phyloP scores from a whole-genome alignment of 2,888 invertebrate species.

The Ectemnius continuus region DNA sequence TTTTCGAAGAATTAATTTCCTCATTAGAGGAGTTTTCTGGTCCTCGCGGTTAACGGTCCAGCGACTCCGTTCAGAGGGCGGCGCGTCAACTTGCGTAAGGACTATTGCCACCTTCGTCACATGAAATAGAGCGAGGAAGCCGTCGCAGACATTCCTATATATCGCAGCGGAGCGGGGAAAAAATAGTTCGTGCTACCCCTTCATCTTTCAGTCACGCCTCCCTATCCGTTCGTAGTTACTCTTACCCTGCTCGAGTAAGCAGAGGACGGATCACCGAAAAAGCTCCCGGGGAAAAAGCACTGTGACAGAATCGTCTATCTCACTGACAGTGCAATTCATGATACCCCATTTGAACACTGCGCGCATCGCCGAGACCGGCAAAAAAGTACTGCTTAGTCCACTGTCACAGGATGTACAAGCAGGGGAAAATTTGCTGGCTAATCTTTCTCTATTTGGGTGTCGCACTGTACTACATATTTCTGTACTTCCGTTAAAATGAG shows the following conservation, averaged over 20 bases:
- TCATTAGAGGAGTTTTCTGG: constrained; percentile 39
- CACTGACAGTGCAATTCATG: background rate
- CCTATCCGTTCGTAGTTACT: constrained; percentile 4
- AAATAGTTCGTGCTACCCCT: background rate
- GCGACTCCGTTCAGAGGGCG: background rate
- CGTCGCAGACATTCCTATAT: background rate
- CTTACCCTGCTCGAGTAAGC: background rate
- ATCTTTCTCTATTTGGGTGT: no score
- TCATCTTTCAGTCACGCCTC: background rate
- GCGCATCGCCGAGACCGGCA: no score
- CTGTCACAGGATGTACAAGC: no score
- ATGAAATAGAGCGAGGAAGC: background rate
- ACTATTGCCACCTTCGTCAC: background rate
- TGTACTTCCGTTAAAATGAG: no score
- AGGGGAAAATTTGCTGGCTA: no score
- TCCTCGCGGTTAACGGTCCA: background rate
- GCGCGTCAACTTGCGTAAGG: background rate
- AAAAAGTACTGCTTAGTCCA: no score
- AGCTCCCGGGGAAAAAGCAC: background rate
- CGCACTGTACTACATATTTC: no score
- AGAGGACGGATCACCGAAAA: background rate
- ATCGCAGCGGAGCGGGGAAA: background rate
- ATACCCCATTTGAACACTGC: no score
- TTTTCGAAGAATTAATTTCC: constrained; percentile 45
- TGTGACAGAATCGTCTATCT: background rate